Base-by-base conservation (phyloP, 1,140 invertebrate species). In the Rhagoletis zephyria region DNA sequence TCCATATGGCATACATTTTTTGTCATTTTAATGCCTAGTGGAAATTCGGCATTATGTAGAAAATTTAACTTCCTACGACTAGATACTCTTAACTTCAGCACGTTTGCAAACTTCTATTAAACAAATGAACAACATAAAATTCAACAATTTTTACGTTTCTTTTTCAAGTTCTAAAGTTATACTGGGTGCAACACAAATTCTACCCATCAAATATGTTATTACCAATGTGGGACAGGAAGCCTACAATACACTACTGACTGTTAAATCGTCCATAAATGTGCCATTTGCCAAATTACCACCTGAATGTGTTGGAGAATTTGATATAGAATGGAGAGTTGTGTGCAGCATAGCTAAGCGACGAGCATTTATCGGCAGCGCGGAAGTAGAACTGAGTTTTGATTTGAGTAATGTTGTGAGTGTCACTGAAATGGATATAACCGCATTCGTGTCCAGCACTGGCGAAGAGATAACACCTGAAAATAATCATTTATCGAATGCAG, bases 161-260 rank as follows among this genome's bases (percentile, higher is more conserved):
- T 56, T 56, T 56, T 5, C 5, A 56, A 56, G 51, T 10, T 1
- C 10, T 56, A 56, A 56, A 7, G 42, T 87, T 30, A 81, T 91
- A 6, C 88, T 93, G 9, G 93, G 93, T 6, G 91, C 90, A 4
- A 85, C 63, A 7, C 56, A 89, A 7, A 88, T 74, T 10, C 85
- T 92, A 3, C 88, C 88, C 14, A 10, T 93, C 30, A 87, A 56
- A 1, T 87, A 93, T 63, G 63, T 89, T 16, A 89, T 90, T 64
- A 12, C 30, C 4, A 93, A 93, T 88, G 70, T 85, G 9, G 90
- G 89, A 10, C 92, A 93, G 86, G 89, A 90, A 4, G 93, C 93
- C 10, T 93, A 93, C 85, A 87, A 90, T 60, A 87, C 91, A 16
- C 88, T 88, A 65, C 81, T 89, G n/a, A 88, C 70, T 12, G 85